Conservation (phyloP, 1,140 invertebrate species). For the Nautilus pompilius region DNA sequence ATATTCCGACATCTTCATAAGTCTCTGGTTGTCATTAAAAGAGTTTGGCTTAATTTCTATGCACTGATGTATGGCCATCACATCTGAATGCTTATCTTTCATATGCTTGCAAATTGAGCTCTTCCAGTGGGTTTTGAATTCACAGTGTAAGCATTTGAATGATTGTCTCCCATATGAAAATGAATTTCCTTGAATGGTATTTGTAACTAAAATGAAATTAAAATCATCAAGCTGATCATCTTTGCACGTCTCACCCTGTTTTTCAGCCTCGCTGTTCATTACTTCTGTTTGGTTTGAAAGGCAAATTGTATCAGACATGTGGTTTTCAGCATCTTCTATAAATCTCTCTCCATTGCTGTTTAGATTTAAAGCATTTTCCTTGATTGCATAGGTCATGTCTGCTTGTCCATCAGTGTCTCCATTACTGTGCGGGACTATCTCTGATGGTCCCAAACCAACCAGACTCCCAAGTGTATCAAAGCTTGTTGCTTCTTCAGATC, state of each 20-base stretch:
- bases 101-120: conserved; percentile 35
- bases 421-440: neutral
- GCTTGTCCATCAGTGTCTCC: neutral
- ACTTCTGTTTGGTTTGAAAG: neutral
- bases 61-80: conserved; percentile 20
- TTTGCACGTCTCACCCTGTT: neutral
- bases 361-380: neutral
- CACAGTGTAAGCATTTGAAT: conserved; percentile 43
- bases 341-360: conserved; percentile 5
- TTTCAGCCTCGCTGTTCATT: neutral
- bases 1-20: conserved; percentile 38
- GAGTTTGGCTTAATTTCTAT: conserved; percentile 11
- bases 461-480: neutral
- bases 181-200: conserved; percentile 15
- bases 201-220: conserved; percentile 31
- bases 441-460: neutral
- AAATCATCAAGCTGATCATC: conserved; percentile 21
- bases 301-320: neutral
- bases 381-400: neutral
- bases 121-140: conserved; percentile 29
- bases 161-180: conserved; percentile 21
- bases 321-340: neutral
- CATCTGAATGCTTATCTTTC: conserved; percentile 28
- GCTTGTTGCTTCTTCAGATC: neutral
- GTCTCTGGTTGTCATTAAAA: conserved; percentile 8